Conservation (phyloP, 1,140 invertebrate genomes). For the Drosophila sechellia region DNA sequence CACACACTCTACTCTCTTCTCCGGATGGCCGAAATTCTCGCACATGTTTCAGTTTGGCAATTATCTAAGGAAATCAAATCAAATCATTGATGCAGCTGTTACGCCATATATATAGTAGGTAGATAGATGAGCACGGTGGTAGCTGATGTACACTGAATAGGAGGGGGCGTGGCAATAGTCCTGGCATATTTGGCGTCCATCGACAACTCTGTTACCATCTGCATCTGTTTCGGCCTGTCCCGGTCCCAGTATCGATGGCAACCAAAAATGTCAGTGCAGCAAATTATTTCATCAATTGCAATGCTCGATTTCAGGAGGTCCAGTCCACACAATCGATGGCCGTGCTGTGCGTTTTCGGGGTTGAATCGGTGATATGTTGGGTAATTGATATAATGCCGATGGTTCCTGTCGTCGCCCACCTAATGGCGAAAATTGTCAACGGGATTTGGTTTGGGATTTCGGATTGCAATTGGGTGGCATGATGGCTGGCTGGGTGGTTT, state of each 20-base stretch:
- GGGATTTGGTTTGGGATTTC: conserved; percentile 48
- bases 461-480: conserved; percentile 18
- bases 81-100: conserved; percentile 66
- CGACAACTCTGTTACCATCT: conserved; percentile 30
- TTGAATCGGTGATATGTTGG: conserved; percentile 35
- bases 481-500: conserved; percentile 9
- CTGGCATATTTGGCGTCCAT: conserved; percentile 14
- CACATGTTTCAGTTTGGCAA: conserved; percentile 65
- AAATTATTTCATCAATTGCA: conserved; percentile 83
- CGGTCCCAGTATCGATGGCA: conserved; percentile 37
- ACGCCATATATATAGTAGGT: conserved; percentile 7
- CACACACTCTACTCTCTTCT: background rate
- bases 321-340: no score
- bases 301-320: conserved; percentile 63
- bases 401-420: conserved; percentile 62
- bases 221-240: conserved; percentile 42
- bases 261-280: conserved; percentile 67
- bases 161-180: conserved; percentile 45
- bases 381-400: conserved; percentile 80
- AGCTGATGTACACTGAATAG: conserved; percentile 27
- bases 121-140: conserved; percentile 9
- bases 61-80: conserved; percentile 67
- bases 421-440: conserved; percentile 75
- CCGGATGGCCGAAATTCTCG: conserved; percentile 42
- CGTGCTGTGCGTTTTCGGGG: background rate